phyloP scores from a whole-genome alignment of 2,797 vertebrate genomes.

The Aphelocoma californica region DNA sequence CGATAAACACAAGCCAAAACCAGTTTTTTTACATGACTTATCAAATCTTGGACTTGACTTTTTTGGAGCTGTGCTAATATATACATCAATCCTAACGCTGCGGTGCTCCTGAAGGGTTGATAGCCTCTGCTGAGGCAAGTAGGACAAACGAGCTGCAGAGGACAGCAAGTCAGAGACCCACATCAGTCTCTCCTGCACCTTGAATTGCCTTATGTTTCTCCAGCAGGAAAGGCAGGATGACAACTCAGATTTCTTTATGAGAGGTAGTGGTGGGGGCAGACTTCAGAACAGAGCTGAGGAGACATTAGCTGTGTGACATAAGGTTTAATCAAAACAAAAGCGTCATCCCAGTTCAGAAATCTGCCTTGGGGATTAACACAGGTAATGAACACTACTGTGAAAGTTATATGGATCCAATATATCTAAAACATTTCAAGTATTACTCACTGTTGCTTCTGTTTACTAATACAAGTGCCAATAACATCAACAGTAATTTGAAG shows the following conservation, averaged over 20 bases:
- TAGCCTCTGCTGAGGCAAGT: neutral
- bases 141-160: neutral
- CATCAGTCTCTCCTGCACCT: neutral
- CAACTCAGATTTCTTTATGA: neutral
- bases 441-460: neutral
- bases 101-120: neutral
- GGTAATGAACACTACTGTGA: neutral
- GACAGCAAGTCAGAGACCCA: neutral
- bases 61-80: neutral
- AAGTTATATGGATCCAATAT: neutral
- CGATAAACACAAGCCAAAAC: neutral
- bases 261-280: neutral
- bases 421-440: neutral
- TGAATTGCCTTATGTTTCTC: neutral
- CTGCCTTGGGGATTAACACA: neutral
- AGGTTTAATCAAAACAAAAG: neutral
- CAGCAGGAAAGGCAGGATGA: neutral
- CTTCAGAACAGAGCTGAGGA: neutral
- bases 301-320: neutral
- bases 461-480: neutral
- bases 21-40: neutral
- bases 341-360: neutral
- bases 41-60: neutral
- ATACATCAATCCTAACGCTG: neutral
- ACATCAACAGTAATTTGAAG: neutral